Evolutionary conservation across 2,113 vertebrate species (phyloP).

Genomic region (Zapus hudsonius): DNA sequence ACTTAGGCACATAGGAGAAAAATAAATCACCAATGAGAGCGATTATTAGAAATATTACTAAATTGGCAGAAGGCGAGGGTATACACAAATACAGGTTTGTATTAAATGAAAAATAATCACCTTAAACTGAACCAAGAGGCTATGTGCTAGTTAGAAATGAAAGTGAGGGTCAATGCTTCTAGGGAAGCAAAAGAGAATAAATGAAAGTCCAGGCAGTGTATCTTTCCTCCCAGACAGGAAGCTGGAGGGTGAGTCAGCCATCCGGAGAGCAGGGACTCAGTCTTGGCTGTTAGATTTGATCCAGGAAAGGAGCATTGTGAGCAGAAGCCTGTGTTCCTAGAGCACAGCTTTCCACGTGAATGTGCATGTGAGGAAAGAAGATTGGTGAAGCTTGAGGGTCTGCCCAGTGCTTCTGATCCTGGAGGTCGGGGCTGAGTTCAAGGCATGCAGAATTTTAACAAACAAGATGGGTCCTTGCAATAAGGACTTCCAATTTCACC

Average conservation of each 20-base stretch:
- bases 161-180: not conserved
- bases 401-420: not conserved
- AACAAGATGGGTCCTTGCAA: not conserved
- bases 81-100: not conserved
- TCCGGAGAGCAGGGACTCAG: not conserved
- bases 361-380: not conserved
- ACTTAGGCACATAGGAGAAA: not conserved
- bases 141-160: not conserved
- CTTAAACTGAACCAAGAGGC: slow-evolving; percentile 10
- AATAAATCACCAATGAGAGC: not conserved
- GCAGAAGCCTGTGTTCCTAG: not conserved
- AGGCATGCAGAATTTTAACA: slow-evolving; percentile 56
- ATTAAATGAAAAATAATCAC: not conserved
- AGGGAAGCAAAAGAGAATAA: not conserved
- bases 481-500: slow-evolving; percentile 46
- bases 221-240: not conserved
- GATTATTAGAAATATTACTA: slow-evolving; percentile 36
- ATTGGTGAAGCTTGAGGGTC: not conserved
- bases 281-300: not conserved
- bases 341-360: not conserved
- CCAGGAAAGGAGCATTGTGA: not conserved
- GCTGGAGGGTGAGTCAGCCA: not conserved
- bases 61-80: not conserved
- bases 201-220: not conserved
- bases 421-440: slow-evolving; percentile 26